Evolutionary conservation across 1,140 invertebrate genomes (phyloP), one percentile per base, ranked within the genome.

Genomic region (Lerema accius): DNA sequence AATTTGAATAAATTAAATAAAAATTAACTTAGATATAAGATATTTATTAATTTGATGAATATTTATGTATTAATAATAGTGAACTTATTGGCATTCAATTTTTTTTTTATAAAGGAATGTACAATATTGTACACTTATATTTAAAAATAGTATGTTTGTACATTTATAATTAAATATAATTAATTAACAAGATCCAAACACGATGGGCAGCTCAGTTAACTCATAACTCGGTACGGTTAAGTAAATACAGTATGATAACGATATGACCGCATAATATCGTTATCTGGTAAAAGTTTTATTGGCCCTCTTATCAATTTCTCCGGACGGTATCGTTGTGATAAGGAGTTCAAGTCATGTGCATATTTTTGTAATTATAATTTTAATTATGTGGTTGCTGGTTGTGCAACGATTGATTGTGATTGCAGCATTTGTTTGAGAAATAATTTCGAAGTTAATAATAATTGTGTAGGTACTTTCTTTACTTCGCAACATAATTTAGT

Each of bases 221-320:
- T 7, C 4, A 32, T 9, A 7, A 7, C 28, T 23, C 2, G 5
- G 19, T 23, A 5, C 19, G 5, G 2, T 23, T 23, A 32, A 7
- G 28, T 32, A 32, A 32, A 32, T 32, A 32, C 9, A 32, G 19
- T 32, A 23, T 23, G 28, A 32, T 14, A 23, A 48, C 23, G 16
- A 10, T n/a, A n/a, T n/a, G n/a, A n/a, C 42, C 19, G 45, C 45
- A 48, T 48, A n/a, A 19, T 48, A 46, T 46, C 17, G 43, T 23
- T 48, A 48, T 48, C 45, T 5, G 10, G 45, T 26, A 48, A 48
- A 48, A 48, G 45, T 48, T 48, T 48, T 48, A 48, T 48, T 48
- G 13, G 45, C 10, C 5, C 11, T 11, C 3, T 48, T 48, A 48
- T 48, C 45, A 48, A 45, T 48, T 48, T 48, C 45, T 48, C 45